Conservation (phyloP, 2,888 invertebrate species). For the Melinaea marsaeus region DNA sequence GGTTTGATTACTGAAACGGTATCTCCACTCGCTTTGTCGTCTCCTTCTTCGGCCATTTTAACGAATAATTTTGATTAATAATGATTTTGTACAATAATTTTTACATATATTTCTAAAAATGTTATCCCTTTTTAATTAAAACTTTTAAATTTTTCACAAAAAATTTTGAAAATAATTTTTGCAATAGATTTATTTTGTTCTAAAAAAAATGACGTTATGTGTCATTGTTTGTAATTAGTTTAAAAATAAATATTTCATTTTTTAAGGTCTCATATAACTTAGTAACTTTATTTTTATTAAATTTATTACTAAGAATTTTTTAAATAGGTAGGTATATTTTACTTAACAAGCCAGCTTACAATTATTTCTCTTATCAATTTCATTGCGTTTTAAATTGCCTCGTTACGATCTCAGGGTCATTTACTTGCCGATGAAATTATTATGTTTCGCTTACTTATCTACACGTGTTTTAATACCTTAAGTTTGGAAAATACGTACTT, state of each 20-base stretch:
- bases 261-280: not conserved
- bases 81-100: conserved; percentile 15
- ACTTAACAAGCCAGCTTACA: too few species aligned
- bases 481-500: not conserved
- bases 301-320: not conserved
- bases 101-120: conserved; percentile 13
- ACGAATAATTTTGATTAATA: conserved; percentile 36
- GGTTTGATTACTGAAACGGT: conserved; percentile 37
- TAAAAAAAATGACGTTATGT: conserved; percentile 1
- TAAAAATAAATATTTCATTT: too few species aligned
- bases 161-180: conserved; percentile 8
- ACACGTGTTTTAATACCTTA: conserved; percentile 13
- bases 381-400: conserved; percentile 8
- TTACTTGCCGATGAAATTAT: conserved; percentile 19
- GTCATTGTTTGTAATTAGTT: conserved; percentile 2
- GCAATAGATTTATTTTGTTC: conserved; percentile 4
- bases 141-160: conserved; percentile 13
- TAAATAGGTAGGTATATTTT: too few species aligned
- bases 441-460: conserved; percentile 15
- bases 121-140: conserved; percentile 6
- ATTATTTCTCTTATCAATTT: conserved; percentile 11
- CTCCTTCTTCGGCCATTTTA: conserved; percentile 47
- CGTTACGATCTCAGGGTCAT: conserved; percentile 23
- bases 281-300: not conserved
- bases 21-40: conserved; percentile 49